Evolutionary conservation across 2,797 vertebrate genomes (phyloP).

Genomic region (Nannoperca obscura): DNA sequence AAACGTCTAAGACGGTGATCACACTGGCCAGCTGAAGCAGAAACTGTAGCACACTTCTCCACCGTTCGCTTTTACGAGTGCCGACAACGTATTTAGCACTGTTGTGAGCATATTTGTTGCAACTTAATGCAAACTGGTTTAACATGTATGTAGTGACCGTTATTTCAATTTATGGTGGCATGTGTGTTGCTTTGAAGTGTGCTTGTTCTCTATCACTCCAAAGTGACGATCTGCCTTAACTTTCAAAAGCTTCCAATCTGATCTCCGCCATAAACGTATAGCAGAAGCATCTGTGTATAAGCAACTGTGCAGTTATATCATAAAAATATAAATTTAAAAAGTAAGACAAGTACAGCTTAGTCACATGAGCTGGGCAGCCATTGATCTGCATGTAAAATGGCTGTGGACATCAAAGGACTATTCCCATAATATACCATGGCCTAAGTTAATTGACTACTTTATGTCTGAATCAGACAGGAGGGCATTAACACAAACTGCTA

Average conservation of each 20-base stretch:
- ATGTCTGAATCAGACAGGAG: neutral
- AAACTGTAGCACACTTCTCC: conserved; percentile 14
- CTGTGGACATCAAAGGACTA: conserved; percentile 81
- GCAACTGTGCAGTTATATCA: conserved; percentile 24
- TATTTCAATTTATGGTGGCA: neutral
- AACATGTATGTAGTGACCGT: neutral
- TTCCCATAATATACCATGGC: conserved; percentile 62
- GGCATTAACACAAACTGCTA: neutral
- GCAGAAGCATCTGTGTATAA: conserved; percentile 23
- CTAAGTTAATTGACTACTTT: neutral
- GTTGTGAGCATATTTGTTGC: neutral
- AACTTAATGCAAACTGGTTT: conserved; percentile 2
- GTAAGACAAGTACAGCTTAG: conserved; percentile 34
- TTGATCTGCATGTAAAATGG: conserved; percentile 36
- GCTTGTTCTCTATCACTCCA: conserved; percentile 17
- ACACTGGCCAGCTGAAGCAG: conserved; percentile 54
- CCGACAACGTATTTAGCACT: neutral
- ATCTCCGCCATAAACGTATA: conserved; percentile 43
- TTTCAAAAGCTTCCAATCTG: conserved; percentile 52
- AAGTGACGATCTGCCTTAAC: conserved; percentile 23
- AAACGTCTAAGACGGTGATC: conserved; percentile 41
- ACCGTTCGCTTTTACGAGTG: neutral
- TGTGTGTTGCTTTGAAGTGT: conserved; percentile 15
- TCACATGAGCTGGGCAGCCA: conserved; percentile 40
- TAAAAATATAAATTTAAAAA: conserved; percentile 22